A percentile compares a stretch with the other conserved stretches of the same genome.
Conservation (phyloP, 2,888 invertebrate species). For the Eremobia ochroleuca region DNA sequence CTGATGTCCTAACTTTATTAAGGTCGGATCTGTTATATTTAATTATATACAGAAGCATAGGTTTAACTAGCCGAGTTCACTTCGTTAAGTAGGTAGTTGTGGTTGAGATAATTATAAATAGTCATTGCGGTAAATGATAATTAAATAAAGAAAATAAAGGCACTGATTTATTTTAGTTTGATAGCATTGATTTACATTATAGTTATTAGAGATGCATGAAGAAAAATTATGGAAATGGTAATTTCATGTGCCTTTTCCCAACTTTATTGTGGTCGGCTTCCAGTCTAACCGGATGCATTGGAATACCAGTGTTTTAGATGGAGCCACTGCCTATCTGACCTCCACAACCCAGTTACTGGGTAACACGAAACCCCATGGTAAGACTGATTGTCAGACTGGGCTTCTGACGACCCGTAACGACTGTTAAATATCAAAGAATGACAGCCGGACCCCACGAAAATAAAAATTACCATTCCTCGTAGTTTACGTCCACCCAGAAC, state of each 20-base stretch:
- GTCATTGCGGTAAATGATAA: not conserved
- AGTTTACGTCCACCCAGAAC: too few species aligned
- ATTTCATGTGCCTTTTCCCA: too few species aligned
- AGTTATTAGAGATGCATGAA: not conserved
- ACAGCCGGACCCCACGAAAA: too few species aligned
- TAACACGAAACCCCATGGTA: not conserved
- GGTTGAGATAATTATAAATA: not conserved
- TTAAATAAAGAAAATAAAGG: not conserved
- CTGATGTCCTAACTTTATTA: conserved; percentile 52
- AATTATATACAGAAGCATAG: conserved; percentile 24
- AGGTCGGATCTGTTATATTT: conserved; percentile 31
- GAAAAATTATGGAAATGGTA: not conserved
- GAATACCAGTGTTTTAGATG: not conserved
- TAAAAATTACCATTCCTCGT: too few species aligned
- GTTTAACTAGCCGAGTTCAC: not conserved
- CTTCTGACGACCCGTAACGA: too few species aligned
- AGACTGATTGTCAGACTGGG: too few species aligned
- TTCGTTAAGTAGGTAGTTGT: not conserved
- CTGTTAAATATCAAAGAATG: too few species aligned
- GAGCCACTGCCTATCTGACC: not conserved
- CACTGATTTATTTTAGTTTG: not conserved
- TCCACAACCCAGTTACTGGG: not conserved
- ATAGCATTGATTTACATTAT: too few species aligned
- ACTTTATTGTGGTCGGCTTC: too few species aligned
- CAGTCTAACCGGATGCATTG: too few species aligned